phyloP scores from a whole-genome alignment of 2,888 invertebrate genomes.

The Cryptus armator region DNA sequence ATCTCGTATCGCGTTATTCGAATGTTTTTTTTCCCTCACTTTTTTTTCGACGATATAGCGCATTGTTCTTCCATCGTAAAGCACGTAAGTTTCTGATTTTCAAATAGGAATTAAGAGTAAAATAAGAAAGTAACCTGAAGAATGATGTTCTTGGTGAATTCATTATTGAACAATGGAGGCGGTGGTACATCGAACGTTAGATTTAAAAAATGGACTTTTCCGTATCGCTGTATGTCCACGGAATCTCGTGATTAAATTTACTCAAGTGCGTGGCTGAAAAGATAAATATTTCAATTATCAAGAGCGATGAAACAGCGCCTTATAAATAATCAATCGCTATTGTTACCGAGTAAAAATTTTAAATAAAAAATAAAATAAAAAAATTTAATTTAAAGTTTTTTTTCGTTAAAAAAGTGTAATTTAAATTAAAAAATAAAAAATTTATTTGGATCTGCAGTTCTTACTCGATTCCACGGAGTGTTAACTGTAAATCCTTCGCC shows the following conservation, averaged over 20 bases:
- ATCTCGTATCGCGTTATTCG: too few relatives aligned
- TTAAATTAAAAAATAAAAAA: too few relatives aligned
- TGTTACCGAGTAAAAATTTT: not conserved
- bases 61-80: too few relatives aligned
- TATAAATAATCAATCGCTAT: conserved; percentile 15
- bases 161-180: too few relatives aligned
- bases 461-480: conserved; percentile 95
- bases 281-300: conserved; percentile 16
- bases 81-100: too few relatives aligned
- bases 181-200: too few relatives aligned
- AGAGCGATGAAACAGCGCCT: conserved; percentile 77
- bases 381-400: not conserved
- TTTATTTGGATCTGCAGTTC: conserved; percentile 26
- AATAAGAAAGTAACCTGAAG: too few relatives aligned
- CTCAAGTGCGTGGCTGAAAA: conserved; percentile 88
- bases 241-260: conserved; percentile 91
- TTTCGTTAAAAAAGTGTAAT: too few relatives aligned
- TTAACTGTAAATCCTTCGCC: conserved; percentile 96
- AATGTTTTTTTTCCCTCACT: too few relatives aligned
- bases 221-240: conserved; percentile 86
- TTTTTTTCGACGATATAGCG: too few relatives aligned
- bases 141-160: too few relatives aligned
- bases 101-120: too few relatives aligned
- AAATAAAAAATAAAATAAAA: not conserved
- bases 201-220: not conserved